Percentiles rank a stretch among this genome's conserved stretches.
These are phyloP conservation scores for Apodemia zela DNA, from an alignment of 2,888 invertebrate genomes.

Conservation along the genomic window DNA sequence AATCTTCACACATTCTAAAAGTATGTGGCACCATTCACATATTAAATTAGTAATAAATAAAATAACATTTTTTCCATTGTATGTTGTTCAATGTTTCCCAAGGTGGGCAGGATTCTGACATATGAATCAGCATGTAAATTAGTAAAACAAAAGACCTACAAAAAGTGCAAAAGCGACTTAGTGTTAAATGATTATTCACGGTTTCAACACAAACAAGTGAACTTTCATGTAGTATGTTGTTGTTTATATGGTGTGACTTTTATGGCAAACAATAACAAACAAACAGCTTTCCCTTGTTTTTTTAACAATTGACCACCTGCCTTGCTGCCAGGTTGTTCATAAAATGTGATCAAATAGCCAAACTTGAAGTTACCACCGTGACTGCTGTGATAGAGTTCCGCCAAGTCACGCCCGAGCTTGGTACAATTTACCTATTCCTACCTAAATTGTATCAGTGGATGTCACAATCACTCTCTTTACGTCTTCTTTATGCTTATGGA, in stretches of 20 bases:
- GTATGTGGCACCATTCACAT: neutral
- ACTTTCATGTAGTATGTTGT: neutral
- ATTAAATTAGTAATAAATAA: neutral
- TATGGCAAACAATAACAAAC: neutral
- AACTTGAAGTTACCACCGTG: too few relatives aligned
- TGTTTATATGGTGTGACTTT: neutral
- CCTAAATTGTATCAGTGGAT: too few relatives aligned
- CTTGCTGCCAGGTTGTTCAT: neutral
- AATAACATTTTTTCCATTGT: neutral
- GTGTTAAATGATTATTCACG: constrained; percentile 41
- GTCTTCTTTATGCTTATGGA: too few relatives aligned
- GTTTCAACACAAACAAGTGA: constrained; percentile 26
- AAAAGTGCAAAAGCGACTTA: constrained; percentile 26
- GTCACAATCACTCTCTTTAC: too few relatives aligned
- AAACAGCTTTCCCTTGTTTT: neutral
- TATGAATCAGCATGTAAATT: constrained; percentile 40
- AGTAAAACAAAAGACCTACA: constrained; percentile 36
- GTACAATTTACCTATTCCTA: too few relatives aligned
- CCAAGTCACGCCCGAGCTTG: too few relatives aligned
- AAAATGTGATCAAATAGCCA: too few relatives aligned
- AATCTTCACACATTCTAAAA: too few relatives aligned
- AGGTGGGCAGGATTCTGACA: constrained; percentile 16
- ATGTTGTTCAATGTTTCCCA: constrained; percentile 11
- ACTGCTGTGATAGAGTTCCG: too few relatives aligned
- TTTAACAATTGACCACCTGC: neutral